phyloP scores from a whole-genome alignment of 2,113 vertebrate species.

The Steatornis caripensis region DNA sequence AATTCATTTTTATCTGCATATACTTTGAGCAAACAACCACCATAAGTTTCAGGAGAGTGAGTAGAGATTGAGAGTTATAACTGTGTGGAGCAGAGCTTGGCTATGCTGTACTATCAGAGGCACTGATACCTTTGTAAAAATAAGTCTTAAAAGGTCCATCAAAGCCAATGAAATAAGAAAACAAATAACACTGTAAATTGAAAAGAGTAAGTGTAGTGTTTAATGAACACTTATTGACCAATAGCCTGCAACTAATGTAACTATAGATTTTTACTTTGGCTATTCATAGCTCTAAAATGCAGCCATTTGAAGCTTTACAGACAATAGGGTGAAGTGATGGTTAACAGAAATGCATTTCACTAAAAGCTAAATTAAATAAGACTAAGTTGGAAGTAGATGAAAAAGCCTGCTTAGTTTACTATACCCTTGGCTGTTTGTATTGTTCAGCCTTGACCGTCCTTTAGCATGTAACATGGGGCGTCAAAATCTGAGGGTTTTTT shows the following conservation, averaged over 20 bases:
- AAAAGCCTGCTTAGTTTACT: background rate
- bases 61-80: background rate
- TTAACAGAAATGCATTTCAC: constrained; percentile 47
- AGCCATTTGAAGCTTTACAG: constrained; percentile 4
- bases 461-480: background rate
- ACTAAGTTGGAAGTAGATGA: background rate
- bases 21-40: background rate
- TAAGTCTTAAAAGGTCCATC: constrained; percentile 8
- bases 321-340: constrained; percentile 7
- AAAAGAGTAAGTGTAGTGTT: constrained; percentile 10
- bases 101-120: background rate
- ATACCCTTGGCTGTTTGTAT: background rate
- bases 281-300: constrained; percentile 45
- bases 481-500: background rate
- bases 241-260: constrained; percentile 57
- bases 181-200: constrained; percentile 28
- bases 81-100: background rate
- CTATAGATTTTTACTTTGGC: constrained; percentile 60
- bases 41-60: background rate
- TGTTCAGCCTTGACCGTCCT: background rate
- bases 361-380: constrained; percentile 55
- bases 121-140: background rate
- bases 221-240: constrained; percentile 67
- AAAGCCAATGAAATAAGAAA: constrained; percentile 67
- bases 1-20: background rate